Evolutionary conservation across 2,888 invertebrate species (phyloP), one percentile per base, ranked within the genome.

Genomic region (Pseudoips prasinana): DNA sequence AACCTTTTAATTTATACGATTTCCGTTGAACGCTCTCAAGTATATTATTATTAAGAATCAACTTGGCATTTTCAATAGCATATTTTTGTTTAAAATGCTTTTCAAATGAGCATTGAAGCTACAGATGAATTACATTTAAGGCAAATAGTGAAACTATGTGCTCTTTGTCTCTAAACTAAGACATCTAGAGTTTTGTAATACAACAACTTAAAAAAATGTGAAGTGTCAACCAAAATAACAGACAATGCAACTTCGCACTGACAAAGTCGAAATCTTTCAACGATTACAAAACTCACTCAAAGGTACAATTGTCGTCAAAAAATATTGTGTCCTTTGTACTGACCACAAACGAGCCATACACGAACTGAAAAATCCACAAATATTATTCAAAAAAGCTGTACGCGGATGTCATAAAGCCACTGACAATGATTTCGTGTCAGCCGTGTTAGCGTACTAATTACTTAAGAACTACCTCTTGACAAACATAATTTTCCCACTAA

Each of bases 401-500:
- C 57, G 56, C 58, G 60, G 57, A 67, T 67, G 60, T 63, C 58
- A 65, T 55, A 70, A 73, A 69, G 65, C 51, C 20, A 17, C 39
- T 41, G 39, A 78, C 73, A 75, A 72, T 64, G 54, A 47, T 30
- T 54, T 71, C 78, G 73, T 80, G 82, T 66, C 51, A 53, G 47
- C 52, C 51, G 54, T 65, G 69, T 79, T 77, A 77, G 71, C 58
- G 55, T 32, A 66, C 59, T 77, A 77, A 81, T 81, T 77, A 74
- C 61, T 59, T 36, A 58, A 64, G 58, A 58, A 64, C 64, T 60
- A 59, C 29, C 48, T 39, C 37, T 60, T 46, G 52, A 60, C 67
- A 64, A 67, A 8, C 22, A 56, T 69, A 58, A 41, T 31, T 39
- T 39, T 50, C 14, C 40, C 7, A 18, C 30, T 6, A 24, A 28